A percentile compares a stretch with the other conserved stretches of the same genome.
phyloP scores from a whole-genome alignment of 2,888 invertebrate species.

The Peribatodes rhomboidaria region DNA sequence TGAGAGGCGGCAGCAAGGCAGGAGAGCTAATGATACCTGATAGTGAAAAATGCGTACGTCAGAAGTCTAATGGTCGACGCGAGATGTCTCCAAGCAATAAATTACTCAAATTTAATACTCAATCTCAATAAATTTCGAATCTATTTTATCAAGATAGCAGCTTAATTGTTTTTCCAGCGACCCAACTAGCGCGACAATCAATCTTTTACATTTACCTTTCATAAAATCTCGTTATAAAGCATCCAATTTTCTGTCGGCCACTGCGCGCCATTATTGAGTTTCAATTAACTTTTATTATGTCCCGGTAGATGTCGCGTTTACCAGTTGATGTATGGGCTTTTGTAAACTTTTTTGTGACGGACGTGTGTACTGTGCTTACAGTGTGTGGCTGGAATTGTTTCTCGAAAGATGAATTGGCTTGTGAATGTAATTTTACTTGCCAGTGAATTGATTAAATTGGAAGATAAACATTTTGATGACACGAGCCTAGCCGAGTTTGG shows the following conservation, averaged over 20 bases:
- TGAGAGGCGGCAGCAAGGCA: too few relatives aligned
- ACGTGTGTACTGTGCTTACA: not conserved
- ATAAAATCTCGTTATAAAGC: conserved; percentile 16
- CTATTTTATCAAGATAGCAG: not conserved
- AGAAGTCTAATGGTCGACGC: not conserved
- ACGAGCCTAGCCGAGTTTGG: too few relatives aligned
- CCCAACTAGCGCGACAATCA: conserved; percentile 11
- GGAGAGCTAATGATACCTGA: too few relatives aligned
- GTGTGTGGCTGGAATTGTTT: conserved; percentile 7
- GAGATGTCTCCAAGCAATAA: not conserved
- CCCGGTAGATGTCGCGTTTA: conserved; percentile 19
- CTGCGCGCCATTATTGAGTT: conserved; percentile 24
- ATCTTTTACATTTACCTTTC: conserved; percentile 20
- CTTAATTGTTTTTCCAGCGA: conserved; percentile 12
- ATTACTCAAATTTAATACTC: not conserved
- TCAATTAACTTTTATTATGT: conserved; percentile 35
- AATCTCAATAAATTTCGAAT: conserved; percentile 18
- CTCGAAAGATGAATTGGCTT: conserved; percentile 7
- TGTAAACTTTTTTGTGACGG: conserved; percentile 5
- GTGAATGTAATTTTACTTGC: not conserved
- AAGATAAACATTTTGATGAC: not conserved
- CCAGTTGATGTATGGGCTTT: conserved; percentile 20
- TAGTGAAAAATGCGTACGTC: too few relatives aligned
- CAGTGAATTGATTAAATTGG: not conserved
- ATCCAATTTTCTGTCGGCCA: conserved; percentile 16